These are phyloP conservation scores for Deladenus siricidicola DNA, from an alignment of 2,888 invertebrate genomes.

Conservation along the genomic window DNA sequence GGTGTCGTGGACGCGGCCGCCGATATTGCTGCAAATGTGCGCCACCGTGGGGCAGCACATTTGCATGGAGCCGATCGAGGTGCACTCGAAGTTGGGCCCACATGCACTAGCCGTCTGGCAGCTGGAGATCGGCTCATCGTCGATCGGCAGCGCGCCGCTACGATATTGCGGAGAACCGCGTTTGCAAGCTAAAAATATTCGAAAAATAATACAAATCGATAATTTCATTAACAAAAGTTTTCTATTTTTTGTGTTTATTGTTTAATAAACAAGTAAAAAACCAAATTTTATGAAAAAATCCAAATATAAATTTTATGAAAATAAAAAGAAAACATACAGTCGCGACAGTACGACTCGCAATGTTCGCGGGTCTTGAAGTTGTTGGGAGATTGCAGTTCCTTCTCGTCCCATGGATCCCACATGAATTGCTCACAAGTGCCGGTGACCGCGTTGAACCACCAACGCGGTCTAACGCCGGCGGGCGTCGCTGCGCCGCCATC, in stretches of 20 bases:
- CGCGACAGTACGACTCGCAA: constrained; percentile 51
- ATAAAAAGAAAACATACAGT: constrained; percentile 36
- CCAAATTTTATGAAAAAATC: too few species aligned
- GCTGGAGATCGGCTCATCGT: constrained; percentile 49
- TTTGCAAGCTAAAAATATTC: constrained; percentile 44
- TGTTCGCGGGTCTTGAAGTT: constrained; percentile 53
- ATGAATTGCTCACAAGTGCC: constrained; percentile 52
- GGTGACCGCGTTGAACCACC: constrained; percentile 52
- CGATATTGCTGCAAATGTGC: constrained; percentile 41
- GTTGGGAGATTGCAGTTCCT: constrained; percentile 50
- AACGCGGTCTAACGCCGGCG: constrained; percentile 48
- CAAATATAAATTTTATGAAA: too few species aligned
- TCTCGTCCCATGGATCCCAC: constrained; percentile 53
- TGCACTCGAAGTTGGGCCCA: constrained; percentile 49
- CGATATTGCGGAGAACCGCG: constrained; percentile 52
- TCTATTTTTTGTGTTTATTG: too few species aligned
- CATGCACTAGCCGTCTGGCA: constrained; percentile 50
- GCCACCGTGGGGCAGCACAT: constrained; percentile 47
- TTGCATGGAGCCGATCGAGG: constrained; percentile 48
- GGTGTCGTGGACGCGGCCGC: constrained; percentile 41
- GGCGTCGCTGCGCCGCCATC: constrained; percentile 50
- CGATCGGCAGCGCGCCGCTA: constrained; percentile 41
- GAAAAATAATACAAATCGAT: not conserved
- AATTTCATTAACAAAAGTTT: not conserved
- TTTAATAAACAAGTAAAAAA: too few species aligned